Evolutionary conservation across 1,140 invertebrate genomes (phyloP).

Genomic region (Teleogryllus occipitalis): DNA sequence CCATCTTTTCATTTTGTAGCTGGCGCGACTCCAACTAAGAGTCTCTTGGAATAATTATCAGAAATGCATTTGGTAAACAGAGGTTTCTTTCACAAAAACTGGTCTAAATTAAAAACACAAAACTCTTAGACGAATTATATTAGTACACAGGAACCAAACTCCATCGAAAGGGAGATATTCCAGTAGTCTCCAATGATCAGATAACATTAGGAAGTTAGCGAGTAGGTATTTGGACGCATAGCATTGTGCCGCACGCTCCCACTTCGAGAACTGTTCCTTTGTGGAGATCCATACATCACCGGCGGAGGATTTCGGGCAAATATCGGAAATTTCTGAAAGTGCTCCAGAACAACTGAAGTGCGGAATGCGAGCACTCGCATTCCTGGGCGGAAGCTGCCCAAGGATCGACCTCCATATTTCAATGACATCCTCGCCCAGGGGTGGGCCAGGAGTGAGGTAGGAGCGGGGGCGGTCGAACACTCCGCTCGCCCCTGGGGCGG

Average conservation of each 20-base stretch:
- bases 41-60: too few species aligned
- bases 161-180: too few species aligned
- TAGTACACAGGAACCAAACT: too few species aligned
- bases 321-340: constrained; percentile 1
- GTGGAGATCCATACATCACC: neutral
- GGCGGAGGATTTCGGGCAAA: neutral
- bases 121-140: too few species aligned
- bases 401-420: neutral
- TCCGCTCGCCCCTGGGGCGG: neutral
- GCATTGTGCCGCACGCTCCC: neutral
- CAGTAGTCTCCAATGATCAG: too few species aligned
- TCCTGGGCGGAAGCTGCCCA: neutral
- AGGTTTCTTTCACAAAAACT: too few species aligned
- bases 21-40: too few species aligned
- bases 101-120: too few species aligned
- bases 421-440: neutral
- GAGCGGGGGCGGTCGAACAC: neutral
- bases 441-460: neutral
- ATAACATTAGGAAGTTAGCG: too few species aligned
- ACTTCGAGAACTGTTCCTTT: neutral
- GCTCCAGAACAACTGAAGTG: neutral
- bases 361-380: neutral
- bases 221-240: too few species aligned
- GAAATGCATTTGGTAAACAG: too few species aligned
- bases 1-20: too few species aligned